Base-by-base conservation (phyloP, 2,113 vertebrate genomes). In the Dicerorhinus sumatrensis region DNA sequence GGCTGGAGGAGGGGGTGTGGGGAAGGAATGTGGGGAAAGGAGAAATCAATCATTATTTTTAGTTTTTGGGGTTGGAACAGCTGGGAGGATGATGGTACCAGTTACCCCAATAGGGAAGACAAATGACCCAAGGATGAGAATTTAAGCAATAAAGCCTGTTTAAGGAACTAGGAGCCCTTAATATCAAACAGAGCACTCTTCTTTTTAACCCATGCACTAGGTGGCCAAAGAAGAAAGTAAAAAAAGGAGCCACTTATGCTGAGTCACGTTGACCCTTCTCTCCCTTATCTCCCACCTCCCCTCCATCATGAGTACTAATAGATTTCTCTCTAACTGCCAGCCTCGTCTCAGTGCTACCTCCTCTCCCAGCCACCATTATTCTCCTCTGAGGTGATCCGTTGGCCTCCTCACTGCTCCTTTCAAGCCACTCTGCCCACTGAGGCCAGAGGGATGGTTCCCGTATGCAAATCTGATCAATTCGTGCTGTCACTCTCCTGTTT, bases 371-470 rank as follows among this genome's bases (percentile, higher is more conserved):
- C 27, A 0, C 69, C 51, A 4, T 8, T 27, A 5, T 18, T 31
- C 10, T 21, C 9, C 84, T 8, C 85, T 6, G 54, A 60, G 54
- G n/a, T 11, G 31, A 62, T 62, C n/a, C 17, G 21, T 4, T 17
- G 1, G 9, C 36, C 56, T 3, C 58, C 79, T 82, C 25, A 16
- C 56, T 39, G n/a, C 56, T 31, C n/a, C 36, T 11, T 56, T 25
- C 0, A 8, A 60, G 8, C 29, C 51, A 2, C 27, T 81, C 23
- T 60, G 23, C 54, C 25, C n/a, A 1, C 23, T 3, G 20, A n/a
- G 20, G 33, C 76, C 48, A 1, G 6, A 27, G 79, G n/a, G 23
- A 5, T 39, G 21, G 3, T 27, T 54, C 76, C n/a, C 3, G 0
- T 13, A 20, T 0, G 31, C 11, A 12, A 56, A 11, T 21, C 76